Evolutionary conservation across 2,888 invertebrate species (phyloP).

Genomic region (Alentia gelatinosa): DNA sequence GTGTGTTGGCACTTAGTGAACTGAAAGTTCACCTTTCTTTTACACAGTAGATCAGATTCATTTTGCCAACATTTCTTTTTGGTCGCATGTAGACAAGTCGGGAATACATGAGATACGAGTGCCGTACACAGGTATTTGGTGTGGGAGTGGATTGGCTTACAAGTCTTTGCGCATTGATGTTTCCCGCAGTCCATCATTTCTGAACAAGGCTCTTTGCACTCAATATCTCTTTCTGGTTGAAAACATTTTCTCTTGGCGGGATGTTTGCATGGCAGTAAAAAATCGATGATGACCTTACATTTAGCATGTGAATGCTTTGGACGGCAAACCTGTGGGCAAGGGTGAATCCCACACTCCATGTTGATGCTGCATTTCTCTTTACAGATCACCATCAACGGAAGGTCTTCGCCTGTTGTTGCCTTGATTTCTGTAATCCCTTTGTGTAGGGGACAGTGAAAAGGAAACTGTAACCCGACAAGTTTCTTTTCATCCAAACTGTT

Average conservation of each 20-base stretch:
- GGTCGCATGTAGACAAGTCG: conserved; percentile 53
- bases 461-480: conserved; percentile 8
- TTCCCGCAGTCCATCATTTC: conserved; percentile 46
- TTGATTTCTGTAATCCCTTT: conserved; percentile 49
- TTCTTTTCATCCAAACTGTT: neutral
- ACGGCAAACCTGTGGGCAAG: conserved; percentile 32
- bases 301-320: conserved; percentile 44
- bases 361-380: conserved; percentile 35
- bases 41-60: neutral
- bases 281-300: conserved; percentile 54
- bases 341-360: conserved; percentile 53
- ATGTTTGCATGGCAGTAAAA: conserved; percentile 55
- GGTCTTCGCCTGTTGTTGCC: conserved; percentile 50
- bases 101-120: conserved; percentile 43
- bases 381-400: conserved; percentile 49
- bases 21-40: neutral
- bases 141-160: conserved; percentile 57
- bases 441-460: conserved; percentile 57
- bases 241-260: conserved; percentile 46
- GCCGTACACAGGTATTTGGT: neutral
- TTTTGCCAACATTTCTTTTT: conserved; percentile 45
- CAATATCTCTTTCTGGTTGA: neutral
- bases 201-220: conserved; percentile 51
- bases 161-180: conserved; percentile 50
- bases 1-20: neutral